Percentiles rank a stretch among this genome's conserved stretches.
Conservation (phyloP, 2,888 invertebrate genomes). For the Erebia palarica region DNA sequence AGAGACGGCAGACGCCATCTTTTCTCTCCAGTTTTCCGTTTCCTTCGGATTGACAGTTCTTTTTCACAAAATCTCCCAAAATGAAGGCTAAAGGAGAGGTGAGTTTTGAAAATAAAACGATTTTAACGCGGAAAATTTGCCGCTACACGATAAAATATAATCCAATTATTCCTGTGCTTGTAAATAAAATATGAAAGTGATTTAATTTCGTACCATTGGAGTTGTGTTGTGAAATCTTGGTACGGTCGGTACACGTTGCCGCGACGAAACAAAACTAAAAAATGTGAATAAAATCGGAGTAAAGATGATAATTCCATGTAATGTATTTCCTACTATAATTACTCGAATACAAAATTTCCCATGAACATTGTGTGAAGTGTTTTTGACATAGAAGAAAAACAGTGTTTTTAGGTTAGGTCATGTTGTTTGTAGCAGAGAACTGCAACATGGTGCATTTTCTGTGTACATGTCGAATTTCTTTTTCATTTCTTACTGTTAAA, state of each 20-base stretch:
- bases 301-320: neutral
- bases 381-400: neutral
- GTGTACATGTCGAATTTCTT: no score
- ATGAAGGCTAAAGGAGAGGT: constrained; percentile 97
- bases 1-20: constrained; percentile 45
- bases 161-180: neutral
- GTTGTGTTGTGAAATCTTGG: constrained; percentile 25
- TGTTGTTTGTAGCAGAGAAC: constrained; percentile 45
- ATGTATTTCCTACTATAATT: neutral
- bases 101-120: constrained; percentile 43
- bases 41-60: constrained; percentile 78
- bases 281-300: neutral
- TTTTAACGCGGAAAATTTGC: constrained; percentile 19
- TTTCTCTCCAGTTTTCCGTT: constrained; percentile 64
- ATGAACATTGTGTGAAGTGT: constrained; percentile 19
- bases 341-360: neutral
- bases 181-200: neutral
- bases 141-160: neutral
- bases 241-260: constrained; percentile 69
- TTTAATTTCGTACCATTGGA: neutral
- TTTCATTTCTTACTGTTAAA: no score
- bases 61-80: constrained; percentile 77
- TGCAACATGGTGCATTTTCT: constrained; percentile 1
- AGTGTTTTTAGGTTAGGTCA: constrained; percentile 67
- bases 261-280: constrained; percentile 39